Evolutionary conservation across 2,797 vertebrate genomes (phyloP).

Genomic region (Vultur gryphus): DNA sequence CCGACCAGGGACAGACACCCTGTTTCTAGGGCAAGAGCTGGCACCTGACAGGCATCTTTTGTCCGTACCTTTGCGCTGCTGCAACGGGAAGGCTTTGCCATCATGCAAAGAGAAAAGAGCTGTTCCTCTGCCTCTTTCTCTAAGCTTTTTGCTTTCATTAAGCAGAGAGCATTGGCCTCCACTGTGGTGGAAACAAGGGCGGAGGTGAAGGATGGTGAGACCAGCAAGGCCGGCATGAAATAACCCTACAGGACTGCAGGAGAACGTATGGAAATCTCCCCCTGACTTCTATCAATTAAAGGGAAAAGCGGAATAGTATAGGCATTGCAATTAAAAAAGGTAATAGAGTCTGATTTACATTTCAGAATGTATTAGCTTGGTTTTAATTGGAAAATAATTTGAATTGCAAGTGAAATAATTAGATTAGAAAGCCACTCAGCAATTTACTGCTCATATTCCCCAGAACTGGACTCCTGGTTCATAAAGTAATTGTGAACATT

Average conservation of each 20-base stretch:
- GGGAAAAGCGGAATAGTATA: conserved; percentile 34
- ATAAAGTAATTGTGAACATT: conserved; percentile 15
- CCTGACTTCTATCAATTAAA: conserved; percentile 53
- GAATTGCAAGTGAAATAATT: conserved; percentile 73
- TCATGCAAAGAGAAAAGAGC: not conserved
- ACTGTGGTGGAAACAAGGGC: not conserved
- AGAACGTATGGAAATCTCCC: not conserved
- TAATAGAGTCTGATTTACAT: conserved; percentile 70
- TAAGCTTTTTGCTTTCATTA: not conserved
- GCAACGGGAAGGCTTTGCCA: not conserved
- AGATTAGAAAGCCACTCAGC: conserved; percentile 67
- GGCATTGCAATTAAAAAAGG: conserved; percentile 60
- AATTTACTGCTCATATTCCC: conserved; percentile 41
- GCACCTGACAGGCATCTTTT: not conserved
- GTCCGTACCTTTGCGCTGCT: not conserved
- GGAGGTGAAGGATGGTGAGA: not conserved
- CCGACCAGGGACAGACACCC: fast-evolving
- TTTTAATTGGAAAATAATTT: conserved; percentile 74
- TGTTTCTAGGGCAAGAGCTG: conserved; percentile 19
- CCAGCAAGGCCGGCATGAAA: not conserved
- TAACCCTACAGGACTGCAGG: conserved; percentile 16
- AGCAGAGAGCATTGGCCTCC: not conserved
- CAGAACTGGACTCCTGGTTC: conserved; percentile 35
- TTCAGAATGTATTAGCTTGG: conserved; percentile 67
- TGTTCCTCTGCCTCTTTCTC: not conserved